phyloP scores from a whole-genome alignment of 2,113 vertebrate species.

The Nesospiza acunhae region DNA sequence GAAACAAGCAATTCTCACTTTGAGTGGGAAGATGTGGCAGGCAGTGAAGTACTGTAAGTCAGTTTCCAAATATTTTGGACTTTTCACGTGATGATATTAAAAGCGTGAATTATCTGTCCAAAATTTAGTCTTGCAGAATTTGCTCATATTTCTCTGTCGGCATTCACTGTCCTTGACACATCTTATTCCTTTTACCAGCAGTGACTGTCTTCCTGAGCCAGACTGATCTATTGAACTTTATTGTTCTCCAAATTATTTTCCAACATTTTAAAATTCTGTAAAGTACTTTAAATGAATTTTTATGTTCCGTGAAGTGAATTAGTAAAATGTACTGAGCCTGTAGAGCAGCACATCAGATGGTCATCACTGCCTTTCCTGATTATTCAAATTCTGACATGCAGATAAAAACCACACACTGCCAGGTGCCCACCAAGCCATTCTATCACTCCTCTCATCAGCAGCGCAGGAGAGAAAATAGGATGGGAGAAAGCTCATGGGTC shows the following conservation, averaged over 20 bases:
- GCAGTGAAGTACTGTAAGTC: background rate
- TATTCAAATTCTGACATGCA: background rate
- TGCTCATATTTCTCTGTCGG: background rate
- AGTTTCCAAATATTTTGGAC: background rate
- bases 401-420: background rate
- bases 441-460: background rate
- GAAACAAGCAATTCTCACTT: background rate
- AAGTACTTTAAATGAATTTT: background rate
- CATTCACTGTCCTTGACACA: background rate
- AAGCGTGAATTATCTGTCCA: background rate
- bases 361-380: background rate
- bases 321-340: background rate
- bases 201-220: background rate
- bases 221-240: background rate
- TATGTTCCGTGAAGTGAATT: background rate
- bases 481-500: background rate
- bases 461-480: background rate
- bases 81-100: background rate
- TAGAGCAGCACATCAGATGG: background rate
- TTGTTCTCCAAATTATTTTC: background rate
- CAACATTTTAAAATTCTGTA: background rate
- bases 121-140: background rate
- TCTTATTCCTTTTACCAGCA: background rate
- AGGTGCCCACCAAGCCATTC: background rate
- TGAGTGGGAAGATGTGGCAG: background rate